Evolutionary conservation across 2,797 vertebrate species (phyloP).

Genomic region (Potorous gilbertii): DNA sequence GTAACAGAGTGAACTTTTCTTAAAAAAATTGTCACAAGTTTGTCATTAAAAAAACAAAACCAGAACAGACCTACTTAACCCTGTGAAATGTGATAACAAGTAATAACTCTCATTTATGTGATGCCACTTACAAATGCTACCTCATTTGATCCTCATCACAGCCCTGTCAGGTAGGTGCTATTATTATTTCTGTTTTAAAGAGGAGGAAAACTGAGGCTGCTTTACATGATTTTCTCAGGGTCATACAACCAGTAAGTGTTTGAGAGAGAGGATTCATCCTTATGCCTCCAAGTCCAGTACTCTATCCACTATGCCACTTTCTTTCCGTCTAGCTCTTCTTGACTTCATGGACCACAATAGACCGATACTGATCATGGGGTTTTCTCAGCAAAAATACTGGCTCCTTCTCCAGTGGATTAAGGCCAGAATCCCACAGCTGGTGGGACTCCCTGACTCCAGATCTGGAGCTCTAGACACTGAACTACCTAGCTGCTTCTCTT

Average conservation of each 20-base stretch:
- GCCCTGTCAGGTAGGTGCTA: background rate
- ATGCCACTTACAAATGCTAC: background rate
- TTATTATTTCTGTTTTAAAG: background rate
- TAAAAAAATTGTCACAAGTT: conserved; percentile 29
- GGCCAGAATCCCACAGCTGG: too few relatives aligned
- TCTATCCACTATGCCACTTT: background rate
- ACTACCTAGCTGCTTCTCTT: background rate
- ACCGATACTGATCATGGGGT: background rate
- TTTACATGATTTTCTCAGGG: background rate
- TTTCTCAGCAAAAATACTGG: background rate
- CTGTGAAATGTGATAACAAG: background rate
- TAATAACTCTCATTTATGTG: background rate
- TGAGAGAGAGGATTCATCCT: background rate
- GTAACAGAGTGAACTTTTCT: conserved; percentile 42
- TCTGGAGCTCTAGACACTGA: background rate
- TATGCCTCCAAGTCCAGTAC: background rate
- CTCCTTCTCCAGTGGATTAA: background rate
- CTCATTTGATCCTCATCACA: background rate
- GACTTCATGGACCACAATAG: background rate
- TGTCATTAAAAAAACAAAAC: background rate
- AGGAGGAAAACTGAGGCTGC: background rate
- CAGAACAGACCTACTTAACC: background rate
- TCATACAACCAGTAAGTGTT: background rate
- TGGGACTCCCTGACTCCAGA: background rate
- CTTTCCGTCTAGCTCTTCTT: background rate